A percentile compares a stretch with the other conserved stretches of the same genome.
These are phyloP conservation scores for Stegastes partitus DNA, from an alignment of 2,113 vertebrate genomes.

Conservation along the genomic window DNA sequence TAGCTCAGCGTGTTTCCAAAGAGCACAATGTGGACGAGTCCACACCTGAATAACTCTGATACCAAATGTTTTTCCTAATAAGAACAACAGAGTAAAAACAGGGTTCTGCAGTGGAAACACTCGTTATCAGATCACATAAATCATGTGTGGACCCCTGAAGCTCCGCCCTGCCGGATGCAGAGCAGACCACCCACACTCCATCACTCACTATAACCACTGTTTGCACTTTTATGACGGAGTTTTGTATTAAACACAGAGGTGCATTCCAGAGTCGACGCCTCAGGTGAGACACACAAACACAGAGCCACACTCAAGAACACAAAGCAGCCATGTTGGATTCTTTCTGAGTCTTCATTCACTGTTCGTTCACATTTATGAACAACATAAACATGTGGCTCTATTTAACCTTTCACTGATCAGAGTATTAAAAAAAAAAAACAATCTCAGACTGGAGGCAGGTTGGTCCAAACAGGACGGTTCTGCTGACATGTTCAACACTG, in stretches of 20 bases:
- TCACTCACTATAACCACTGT: slow-evolving; percentile 45
- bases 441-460: too few relatives aligned
- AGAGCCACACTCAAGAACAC: too few relatives aligned
- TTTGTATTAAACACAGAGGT: slow-evolving; percentile 28
- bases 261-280: slow-evolving; percentile 39
- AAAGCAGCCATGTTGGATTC: too few relatives aligned
- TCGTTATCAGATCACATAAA: slow-evolving; percentile 50
- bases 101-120: slow-evolving; percentile 37
- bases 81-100: slow-evolving; percentile 3
- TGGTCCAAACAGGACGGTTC: too few relatives aligned
- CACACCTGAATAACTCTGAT: slow-evolving; percentile 17
- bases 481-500: too few relatives aligned
- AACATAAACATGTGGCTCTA: too few relatives aligned
- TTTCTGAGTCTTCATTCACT: too few relatives aligned
- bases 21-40: not conserved
- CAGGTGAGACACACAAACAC: slow-evolving; percentile 22
- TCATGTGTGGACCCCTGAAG: slow-evolving; percentile 7
- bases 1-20: not conserved
- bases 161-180: not conserved
- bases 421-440: too few relatives aligned
- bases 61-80: not conserved
- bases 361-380: too few relatives aligned
- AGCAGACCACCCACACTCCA: slow-evolving; percentile 52
- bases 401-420: too few relatives aligned
- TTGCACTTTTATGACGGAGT: slow-evolving; percentile 44